These are phyloP conservation scores for Leucophenga montana DNA, from an alignment of 2,888 invertebrate species.

Conservation along the genomic window DNA sequence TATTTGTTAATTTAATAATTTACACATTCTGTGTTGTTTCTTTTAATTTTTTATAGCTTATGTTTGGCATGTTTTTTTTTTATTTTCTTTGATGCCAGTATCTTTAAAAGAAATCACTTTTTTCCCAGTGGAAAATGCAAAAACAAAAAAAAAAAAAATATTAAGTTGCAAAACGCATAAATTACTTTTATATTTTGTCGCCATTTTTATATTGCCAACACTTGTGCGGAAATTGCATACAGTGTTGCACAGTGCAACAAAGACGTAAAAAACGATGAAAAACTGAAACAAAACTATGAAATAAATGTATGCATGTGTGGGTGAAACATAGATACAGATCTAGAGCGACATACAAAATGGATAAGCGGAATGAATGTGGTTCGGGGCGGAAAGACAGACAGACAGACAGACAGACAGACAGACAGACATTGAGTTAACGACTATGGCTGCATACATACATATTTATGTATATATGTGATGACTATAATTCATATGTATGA, in stretches of 20 bases:
- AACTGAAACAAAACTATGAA: not conserved
- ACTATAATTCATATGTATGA: constrained; percentile 9
- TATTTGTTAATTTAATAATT: too few species aligned
- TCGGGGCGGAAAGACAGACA: not conserved
- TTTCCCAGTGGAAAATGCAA: not conserved
- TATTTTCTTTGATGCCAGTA: too few species aligned
- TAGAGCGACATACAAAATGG: not conserved
- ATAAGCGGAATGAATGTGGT: not conserved
- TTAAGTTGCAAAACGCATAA: constrained; percentile 45
- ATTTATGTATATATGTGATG: not conserved
- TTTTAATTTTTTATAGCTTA: not conserved
- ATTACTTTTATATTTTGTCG: constrained; percentile 66
- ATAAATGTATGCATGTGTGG: not conserved
- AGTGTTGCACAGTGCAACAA: constrained; percentile 55
- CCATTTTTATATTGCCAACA: constrained; percentile 66
- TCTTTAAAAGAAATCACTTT: constrained; percentile 9
- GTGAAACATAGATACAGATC: too few species aligned
- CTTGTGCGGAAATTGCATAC: constrained; percentile 61
- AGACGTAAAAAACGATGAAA: constrained; percentile 37
- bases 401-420: too few species aligned
- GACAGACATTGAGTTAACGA: not conserved
- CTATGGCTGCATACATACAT: not conserved
- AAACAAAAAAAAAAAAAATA: not conserved
- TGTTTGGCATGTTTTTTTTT: not conserved
- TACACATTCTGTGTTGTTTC: constrained; percentile 46